Conservation (phyloP, 2,797 vertebrate genomes). For the Geotrypetes seraphini region DNA sequence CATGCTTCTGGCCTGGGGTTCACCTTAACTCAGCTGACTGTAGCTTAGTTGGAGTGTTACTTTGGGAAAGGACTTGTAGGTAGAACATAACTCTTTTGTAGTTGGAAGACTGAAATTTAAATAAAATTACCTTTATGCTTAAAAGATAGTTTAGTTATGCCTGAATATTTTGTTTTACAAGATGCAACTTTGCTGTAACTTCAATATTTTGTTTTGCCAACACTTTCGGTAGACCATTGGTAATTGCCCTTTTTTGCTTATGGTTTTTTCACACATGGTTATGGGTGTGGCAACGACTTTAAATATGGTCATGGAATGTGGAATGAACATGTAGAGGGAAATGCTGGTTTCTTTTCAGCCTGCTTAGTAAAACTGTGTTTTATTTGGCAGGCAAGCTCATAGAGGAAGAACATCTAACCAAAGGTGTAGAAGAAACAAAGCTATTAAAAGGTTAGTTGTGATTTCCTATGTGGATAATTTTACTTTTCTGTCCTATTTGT, state of each 20-base stretch:
- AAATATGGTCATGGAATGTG: slow-evolving; percentile 73
- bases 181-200: background rate
- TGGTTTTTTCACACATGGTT: slow-evolving; percentile 42
- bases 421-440: slow-evolving; percentile 60
- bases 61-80: no score
- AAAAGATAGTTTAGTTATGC: no score
- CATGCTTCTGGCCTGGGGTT: no score
- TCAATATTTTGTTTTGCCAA: slow-evolving; percentile 2
- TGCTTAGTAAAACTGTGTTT: slow-evolving; percentile 54
- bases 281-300: slow-evolving; percentile 55
- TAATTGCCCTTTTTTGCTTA: no score
- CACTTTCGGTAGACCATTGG: background rate
- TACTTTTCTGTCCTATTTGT: no score
- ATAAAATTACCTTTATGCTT: no score
- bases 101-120: no score
- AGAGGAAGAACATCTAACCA: slow-evolving; percentile 64
- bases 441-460: slow-evolving; percentile 70
- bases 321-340: slow-evolving; percentile 39
- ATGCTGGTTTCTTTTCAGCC: slow-evolving; percentile 39
- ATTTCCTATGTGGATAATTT: no score
- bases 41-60: no score
- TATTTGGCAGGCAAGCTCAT: slow-evolving; percentile 72
- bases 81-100: no score
- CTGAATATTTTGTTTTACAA: no score
- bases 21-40: no score